Conservation (phyloP, 2,113 vertebrate genomes). For the Pedionomus torquatus region DNA sequence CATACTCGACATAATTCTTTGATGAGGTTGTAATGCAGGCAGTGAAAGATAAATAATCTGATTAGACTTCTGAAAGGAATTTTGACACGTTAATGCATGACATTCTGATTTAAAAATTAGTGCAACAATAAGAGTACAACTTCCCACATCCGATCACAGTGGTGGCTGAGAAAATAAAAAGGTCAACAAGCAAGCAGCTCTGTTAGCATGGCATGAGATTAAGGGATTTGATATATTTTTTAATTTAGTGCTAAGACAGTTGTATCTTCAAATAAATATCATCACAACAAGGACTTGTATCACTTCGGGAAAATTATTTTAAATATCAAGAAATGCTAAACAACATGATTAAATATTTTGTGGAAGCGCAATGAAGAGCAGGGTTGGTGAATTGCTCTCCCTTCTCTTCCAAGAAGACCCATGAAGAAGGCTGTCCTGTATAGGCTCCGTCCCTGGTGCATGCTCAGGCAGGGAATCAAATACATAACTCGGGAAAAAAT, state of each 20-base stretch:
- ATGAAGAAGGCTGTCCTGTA: neutral
- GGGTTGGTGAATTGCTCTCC: neutral
- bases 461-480: neutral
- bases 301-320: neutral
- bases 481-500: neutral
- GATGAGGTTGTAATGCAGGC: neutral
- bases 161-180: neutral
- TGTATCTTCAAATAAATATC: neutral
- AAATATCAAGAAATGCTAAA: neutral
- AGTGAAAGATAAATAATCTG: conserved; percentile 22
- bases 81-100: conserved; percentile 34
- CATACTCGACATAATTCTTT: neutral
- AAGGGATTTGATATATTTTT: neutral
- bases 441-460: neutral
- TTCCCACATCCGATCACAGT: neutral
- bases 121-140: neutral
- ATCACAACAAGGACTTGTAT: neutral
- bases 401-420: neutral
- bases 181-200: neutral
- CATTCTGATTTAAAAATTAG: conserved; percentile 27
- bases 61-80: conserved; percentile 8
- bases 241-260: neutral
- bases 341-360: neutral
- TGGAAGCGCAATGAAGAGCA: neutral
- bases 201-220: neutral